Evolutionary conservation across 92 coral and sea anemone genomes (phyloP).

Genomic region (Actinernus sp.): DNA sequence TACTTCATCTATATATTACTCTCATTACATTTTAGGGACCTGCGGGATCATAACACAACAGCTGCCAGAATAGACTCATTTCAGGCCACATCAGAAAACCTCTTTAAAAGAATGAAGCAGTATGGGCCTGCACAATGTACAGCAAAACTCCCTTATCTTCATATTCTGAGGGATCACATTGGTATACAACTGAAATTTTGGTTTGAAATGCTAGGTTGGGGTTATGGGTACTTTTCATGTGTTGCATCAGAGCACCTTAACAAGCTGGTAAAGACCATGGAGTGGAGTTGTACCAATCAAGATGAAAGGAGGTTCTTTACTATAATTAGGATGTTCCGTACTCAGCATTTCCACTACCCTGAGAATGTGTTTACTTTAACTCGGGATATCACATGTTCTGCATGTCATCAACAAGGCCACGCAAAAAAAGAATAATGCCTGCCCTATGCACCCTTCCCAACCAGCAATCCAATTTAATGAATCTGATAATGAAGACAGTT

Average conservation of each 20-base stretch:
- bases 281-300: conserved; percentile 32
- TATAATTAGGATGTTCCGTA: conserved; percentile 10
- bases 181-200: conserved; percentile 31
- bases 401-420: conserved; percentile 43
- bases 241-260: no score
- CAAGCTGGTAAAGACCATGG: conserved; percentile 21
- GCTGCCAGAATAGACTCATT: conserved; percentile 29
- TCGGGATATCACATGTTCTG: conserved; percentile 36
- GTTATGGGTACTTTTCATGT: no score
- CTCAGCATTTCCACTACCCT: conserved; percentile 25
- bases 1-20: no score
- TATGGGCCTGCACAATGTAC: no score
- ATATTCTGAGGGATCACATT: conserved; percentile 45
- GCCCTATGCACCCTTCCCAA: conserved; percentile 46
- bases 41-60: conserved; percentile 30
- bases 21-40: conserved; percentile 41
- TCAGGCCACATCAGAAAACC: conserved; percentile 22
- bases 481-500: conserved; percentile 19
- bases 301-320: conserved; percentile 7
- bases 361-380: conserved; percentile 21
- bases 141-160: no score
- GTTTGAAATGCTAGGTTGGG: no score
- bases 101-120: conserved; percentile 30
- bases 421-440: conserved; percentile 34
- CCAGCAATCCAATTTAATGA: conserved; percentile 27